Evolutionary conservation across 2,888 invertebrate species (phyloP).

Genomic region (Neocrepidodera transversa): DNA sequence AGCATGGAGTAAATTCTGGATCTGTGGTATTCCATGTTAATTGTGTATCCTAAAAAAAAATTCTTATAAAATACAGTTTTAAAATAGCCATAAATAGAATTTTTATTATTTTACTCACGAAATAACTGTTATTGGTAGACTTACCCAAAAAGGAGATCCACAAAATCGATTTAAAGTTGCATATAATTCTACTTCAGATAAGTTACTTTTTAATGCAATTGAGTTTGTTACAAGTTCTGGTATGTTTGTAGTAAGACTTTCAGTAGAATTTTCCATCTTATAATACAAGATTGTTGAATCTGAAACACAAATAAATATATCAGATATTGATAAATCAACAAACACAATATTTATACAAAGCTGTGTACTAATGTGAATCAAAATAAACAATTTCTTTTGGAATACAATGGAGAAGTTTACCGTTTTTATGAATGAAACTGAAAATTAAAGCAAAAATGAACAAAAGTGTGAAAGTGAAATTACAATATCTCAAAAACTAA

Average conservation of each 20-base stretch:
- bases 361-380: no score
- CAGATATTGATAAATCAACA: no score
- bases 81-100: not conserved
- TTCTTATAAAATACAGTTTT: not conserved
- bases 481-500: no score
- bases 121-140: slow-evolving; percentile 50
- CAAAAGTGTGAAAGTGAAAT: no score
- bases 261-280: slow-evolving; percentile 57
- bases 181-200: slow-evolving; percentile 29
- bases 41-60: slow-evolving; percentile 78
- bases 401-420: no score
- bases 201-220: not conserved
- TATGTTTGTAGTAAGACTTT: slow-evolving; percentile 40
- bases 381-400: no score
- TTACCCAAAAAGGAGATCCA: slow-evolving; percentile 83
- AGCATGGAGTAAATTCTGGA: slow-evolving; percentile 87
- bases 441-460: no score
- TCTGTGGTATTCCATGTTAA: slow-evolving; percentile 81
- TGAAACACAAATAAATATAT: not conserved
- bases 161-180: slow-evolving; percentile 79
- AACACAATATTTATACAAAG: no score
- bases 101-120: no score
- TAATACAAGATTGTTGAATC: not conserved
- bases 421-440: no score
- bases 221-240: not conserved